Evolutionary conservation across 2,797 vertebrate genomes (phyloP).

Genomic region (Myotis findleyi): DNA sequence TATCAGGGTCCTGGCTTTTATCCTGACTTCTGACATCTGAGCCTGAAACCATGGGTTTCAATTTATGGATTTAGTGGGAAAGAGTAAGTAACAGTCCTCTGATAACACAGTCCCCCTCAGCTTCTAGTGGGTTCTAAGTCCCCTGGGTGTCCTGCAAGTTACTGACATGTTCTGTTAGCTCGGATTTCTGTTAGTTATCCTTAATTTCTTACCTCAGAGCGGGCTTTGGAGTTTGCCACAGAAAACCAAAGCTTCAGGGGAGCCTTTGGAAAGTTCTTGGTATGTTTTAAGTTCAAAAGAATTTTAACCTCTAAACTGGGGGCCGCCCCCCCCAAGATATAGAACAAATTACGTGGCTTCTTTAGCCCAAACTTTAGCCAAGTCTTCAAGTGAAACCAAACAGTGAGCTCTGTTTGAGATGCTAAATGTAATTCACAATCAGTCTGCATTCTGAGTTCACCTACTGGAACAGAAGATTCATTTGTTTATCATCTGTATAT

Average conservation of each 20-base stretch:
- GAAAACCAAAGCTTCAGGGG: background rate
- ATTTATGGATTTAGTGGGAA: background rate
- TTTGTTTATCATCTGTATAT: background rate
- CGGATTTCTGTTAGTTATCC: background rate
- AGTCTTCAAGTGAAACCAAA: background rate
- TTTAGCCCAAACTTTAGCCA: background rate
- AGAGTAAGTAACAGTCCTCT: background rate
- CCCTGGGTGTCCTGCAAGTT: background rate
- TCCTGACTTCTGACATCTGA: background rate
- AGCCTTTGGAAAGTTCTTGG: background rate
- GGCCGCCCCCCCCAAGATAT: background rate
- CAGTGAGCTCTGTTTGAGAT: background rate
- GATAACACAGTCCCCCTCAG: background rate
- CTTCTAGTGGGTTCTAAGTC: background rate
- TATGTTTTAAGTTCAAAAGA: background rate
- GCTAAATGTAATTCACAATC: constrained; percentile 3
- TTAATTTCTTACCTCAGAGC: background rate
- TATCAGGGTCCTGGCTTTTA: background rate
- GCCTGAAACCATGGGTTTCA: background rate
- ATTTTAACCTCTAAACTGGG: background rate
- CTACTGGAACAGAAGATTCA: background rate
- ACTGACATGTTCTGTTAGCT: background rate
- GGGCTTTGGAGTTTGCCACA: background rate
- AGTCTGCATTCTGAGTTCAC: background rate
- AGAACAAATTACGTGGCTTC: background rate